Evolutionary conservation across 1,140 invertebrate genomes (phyloP).

Genomic region (Drosophila pectinifera): DNA sequence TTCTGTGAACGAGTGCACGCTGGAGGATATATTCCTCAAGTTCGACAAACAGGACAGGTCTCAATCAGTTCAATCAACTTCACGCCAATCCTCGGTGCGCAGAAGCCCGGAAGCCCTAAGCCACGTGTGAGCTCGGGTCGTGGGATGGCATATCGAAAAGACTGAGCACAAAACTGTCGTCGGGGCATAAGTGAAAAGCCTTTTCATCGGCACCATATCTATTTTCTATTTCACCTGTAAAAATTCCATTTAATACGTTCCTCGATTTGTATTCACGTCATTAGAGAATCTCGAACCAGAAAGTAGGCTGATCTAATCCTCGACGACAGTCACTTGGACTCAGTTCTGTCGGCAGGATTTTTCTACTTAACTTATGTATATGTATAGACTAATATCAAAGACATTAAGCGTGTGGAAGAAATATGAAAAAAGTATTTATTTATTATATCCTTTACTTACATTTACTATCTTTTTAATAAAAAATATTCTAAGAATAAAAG

Average conservation of each 20-base stretch:
- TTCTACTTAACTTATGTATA: conserved; percentile 30
- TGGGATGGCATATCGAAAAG: conserved; percentile 3
- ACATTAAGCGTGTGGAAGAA: conserved; percentile 5
- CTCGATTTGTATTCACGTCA: conserved; percentile 2
- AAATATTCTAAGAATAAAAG: background rate
- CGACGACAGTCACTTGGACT: conserved; percentile 17
- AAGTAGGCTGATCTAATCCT: background rate
- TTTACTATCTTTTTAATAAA: conserved; percentile 14
- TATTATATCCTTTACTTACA: background rate
- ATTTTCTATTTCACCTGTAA: conserved; percentile 18
- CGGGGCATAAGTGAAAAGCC: too few species aligned
- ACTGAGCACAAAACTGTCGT: conserved; percentile 24
- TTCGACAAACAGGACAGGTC: conserved; percentile 58
- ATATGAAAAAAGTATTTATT: conserved; percentile 1
- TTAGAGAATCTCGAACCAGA: conserved; percentile 17
- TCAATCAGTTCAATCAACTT: conserved; percentile 19
- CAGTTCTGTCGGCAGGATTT: conserved; percentile 3
- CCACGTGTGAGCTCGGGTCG: conserved; percentile 14
- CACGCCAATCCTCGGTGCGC: conserved; percentile 24
- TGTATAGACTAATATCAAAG: conserved; percentile 24
- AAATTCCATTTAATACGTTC: conserved; percentile 13
- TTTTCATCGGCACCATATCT: background rate
- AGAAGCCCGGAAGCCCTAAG: background rate
- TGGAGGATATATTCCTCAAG: conserved; percentile 84
- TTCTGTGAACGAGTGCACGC: conserved; percentile 80